These are phyloP conservation scores for Paraescarpia echinospica DNA, from an alignment of 1,140 invertebrate genomes.

Conservation along the genomic window DNA sequence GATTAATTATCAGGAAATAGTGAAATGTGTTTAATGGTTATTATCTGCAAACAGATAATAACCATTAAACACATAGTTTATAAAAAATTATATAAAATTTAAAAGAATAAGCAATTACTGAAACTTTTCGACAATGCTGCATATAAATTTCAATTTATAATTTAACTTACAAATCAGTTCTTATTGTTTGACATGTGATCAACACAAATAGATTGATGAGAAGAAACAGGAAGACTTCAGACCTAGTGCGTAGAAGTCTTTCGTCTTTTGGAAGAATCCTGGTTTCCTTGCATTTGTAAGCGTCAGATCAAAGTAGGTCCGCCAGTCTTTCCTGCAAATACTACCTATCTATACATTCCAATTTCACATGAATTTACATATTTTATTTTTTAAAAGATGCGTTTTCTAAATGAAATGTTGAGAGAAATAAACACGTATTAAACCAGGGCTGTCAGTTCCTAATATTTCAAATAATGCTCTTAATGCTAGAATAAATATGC, in stretches of 20 bases:
- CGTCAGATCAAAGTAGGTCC: slow-evolving; percentile 71
- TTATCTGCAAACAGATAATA: too few species aligned
- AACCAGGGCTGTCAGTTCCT: too few species aligned
- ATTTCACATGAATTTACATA: neutral
- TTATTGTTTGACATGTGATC: neutral
- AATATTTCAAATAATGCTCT: too few species aligned
- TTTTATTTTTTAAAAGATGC: too few species aligned
- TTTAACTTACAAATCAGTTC: neutral
- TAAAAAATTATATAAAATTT: neutral
- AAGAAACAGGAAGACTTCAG: neutral
- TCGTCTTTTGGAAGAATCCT: slow-evolving; percentile 68
- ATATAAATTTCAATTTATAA: neutral
- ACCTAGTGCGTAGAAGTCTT: slow-evolving; percentile 61
- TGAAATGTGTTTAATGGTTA: too few species aligned
- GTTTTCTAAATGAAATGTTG: too few species aligned
- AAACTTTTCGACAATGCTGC: neutral
- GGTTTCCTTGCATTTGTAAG: slow-evolving; percentile 77
- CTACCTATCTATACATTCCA: neutral
- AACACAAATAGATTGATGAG: neutral
- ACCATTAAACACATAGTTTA: too few species aligned
- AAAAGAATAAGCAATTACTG: neutral
- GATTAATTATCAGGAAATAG: too few species aligned
- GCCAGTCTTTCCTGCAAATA: slow-evolving; percentile 65
- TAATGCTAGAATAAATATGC: too few species aligned
- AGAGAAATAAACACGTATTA: neutral